These are phyloP conservation scores for Euglossa dilemma DNA, from an alignment of 1,140 invertebrate genomes.

Conservation along the genomic window DNA sequence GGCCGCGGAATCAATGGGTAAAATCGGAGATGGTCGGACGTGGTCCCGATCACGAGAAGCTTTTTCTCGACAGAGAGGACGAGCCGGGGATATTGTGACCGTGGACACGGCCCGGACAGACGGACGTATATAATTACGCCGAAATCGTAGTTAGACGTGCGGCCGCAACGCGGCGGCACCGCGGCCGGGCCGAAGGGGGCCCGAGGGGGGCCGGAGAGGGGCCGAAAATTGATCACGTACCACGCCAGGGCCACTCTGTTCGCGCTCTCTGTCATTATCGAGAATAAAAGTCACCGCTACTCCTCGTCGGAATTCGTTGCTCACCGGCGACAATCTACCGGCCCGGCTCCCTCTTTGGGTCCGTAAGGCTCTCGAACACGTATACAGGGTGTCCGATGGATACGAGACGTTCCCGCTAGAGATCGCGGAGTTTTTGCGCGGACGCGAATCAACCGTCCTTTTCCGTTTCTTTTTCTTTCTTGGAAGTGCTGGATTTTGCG, in stretches of 20 bases:
- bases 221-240: conserved; percentile 82
- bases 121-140: conserved; percentile 79
- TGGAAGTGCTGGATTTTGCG: no score
- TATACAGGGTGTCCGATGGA: conserved; percentile 16
- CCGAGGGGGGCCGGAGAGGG: conserved; percentile 67
- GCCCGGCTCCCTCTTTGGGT: neutral
- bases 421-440: no score
- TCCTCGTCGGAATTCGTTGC: conserved; percentile 72
- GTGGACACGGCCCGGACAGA: conserved; percentile 55
- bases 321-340: conserved; percentile 77
- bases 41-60: conserved; percentile 41
- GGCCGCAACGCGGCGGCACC: conserved; percentile 61
- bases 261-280: conserved; percentile 81
- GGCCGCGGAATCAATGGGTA: neutral
- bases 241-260: conserved; percentile 55
- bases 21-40: conserved; percentile 30
- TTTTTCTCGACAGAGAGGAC: neutral
- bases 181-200: conserved; percentile 58
- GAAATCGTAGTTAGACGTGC: conserved; percentile 77
- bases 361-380: no score
- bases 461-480: no score
- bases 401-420: accelerated
- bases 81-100: conserved; percentile 51
- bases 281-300: conserved; percentile 83
- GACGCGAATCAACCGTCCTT: no score